These are phyloP conservation scores for Semaprochilodus insignis DNA, from an alignment of 2,797 vertebrate genomes.

Conservation along the genomic window DNA sequence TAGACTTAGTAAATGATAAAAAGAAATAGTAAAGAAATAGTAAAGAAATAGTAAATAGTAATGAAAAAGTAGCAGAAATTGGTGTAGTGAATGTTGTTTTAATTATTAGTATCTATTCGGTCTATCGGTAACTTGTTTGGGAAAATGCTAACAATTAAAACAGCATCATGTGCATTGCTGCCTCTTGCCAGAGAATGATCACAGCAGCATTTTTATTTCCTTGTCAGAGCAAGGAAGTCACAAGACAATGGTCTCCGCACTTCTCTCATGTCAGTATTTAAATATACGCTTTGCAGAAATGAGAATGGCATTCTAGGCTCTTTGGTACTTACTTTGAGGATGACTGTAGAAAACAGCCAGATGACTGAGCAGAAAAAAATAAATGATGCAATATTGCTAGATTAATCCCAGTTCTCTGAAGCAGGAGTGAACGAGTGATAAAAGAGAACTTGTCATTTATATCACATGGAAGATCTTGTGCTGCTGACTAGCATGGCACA, in stretches of 20 bases:
- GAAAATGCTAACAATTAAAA: not conserved
- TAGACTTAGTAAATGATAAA: too few relatives aligned
- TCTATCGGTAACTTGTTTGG: conserved; percentile 4
- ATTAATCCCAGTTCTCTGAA: too few relatives aligned
- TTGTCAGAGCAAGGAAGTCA: conserved; percentile 45
- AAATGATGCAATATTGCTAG: too few relatives aligned
- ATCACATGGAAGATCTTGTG: not conserved
- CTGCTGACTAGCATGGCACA: not conserved
- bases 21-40: too few relatives aligned
- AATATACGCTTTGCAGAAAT: not conserved
- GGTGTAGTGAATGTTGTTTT: too few relatives aligned
- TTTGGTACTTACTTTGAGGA: not conserved
- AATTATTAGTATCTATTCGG: not conserved
- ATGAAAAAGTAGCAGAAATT: too few relatives aligned
- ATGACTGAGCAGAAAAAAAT: not conserved
- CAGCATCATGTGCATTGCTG: not conserved
- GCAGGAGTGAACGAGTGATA: too few relatives aligned
- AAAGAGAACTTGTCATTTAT: not conserved
- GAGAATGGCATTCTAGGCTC: not conserved
- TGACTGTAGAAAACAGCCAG: not conserved
- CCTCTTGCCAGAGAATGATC: not conserved
- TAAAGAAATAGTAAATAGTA: too few relatives aligned
- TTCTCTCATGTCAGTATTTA: not conserved
- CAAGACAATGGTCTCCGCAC: conserved; percentile 28
- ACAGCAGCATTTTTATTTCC: conserved; percentile 33